Conservation (phyloP, 1,140 invertebrate species). For the Portunus trituberculatus region DNA sequence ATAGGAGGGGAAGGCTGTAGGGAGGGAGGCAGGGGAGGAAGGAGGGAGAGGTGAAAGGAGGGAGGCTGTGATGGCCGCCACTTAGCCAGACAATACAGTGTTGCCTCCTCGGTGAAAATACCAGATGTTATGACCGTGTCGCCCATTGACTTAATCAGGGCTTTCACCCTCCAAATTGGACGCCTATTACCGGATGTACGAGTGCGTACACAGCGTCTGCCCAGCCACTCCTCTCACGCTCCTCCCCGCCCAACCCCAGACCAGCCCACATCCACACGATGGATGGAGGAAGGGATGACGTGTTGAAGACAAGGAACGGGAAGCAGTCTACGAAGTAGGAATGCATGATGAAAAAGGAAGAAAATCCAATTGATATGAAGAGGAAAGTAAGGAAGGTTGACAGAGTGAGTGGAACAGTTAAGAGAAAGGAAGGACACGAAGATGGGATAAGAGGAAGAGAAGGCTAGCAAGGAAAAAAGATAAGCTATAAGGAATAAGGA, state of each 20-base stretch:
- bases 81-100: neutral
- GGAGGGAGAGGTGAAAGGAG: neutral
- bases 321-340: too few relatives aligned
- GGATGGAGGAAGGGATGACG: neutral
- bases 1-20: too few relatives aligned
- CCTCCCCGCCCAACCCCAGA: neutral
- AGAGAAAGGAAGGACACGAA: neutral
- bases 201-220: neutral
- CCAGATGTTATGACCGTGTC: slow-evolving; percentile 45
- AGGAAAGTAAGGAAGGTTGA: too few relatives aligned
- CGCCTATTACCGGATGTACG: slow-evolving; percentile 23
- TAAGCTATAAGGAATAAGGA: too few relatives aligned
- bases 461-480: too few relatives aligned
- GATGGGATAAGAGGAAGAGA: too few relatives aligned
- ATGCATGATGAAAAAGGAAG: too few relatives aligned
- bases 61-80: neutral
- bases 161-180: slow-evolving; percentile 38
- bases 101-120: slow-evolving; percentile 41
- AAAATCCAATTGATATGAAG: too few relatives aligned
- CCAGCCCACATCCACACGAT: neutral
- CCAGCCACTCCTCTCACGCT: neutral
- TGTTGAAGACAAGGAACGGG: neutral
- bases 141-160: slow-evolving; percentile 51
- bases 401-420: neutral
- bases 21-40: neutral